Conservation (phyloP, 2,888 invertebrate species). For the Endotricha flammealis region DNA sequence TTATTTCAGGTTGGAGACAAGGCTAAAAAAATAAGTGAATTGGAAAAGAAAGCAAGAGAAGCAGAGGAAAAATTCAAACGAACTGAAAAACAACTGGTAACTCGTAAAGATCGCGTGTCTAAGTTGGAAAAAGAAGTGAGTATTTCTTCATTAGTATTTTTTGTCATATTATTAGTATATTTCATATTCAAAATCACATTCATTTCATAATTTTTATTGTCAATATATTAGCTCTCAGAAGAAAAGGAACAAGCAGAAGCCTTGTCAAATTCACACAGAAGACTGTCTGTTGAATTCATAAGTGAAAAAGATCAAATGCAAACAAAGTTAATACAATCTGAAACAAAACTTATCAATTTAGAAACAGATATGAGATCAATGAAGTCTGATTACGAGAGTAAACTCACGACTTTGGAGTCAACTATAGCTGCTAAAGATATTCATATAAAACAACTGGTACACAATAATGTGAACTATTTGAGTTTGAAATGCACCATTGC, state of each 20-base stretch:
- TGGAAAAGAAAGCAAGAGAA: constrained; percentile 83
- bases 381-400: constrained; percentile 78
- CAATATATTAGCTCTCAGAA: constrained; percentile 61
- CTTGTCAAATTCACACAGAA: constrained; percentile 52
- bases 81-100: constrained; percentile 72
- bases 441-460: constrained; percentile 81
- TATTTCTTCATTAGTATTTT: constrained; percentile 9
- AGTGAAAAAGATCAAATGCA: constrained; percentile 70
- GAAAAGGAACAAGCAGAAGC: constrained; percentile 67
- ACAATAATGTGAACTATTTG: background rate
- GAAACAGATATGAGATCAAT: constrained; percentile 73
- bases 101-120: constrained; percentile 77
- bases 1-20: constrained; percentile 78
- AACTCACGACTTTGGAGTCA: constrained; percentile 78
- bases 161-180: background rate
- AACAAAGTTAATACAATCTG: constrained; percentile 60
- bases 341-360: constrained; percentile 66
- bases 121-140: constrained; percentile 81
- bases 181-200: background rate
- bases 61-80: constrained; percentile 81
- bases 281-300: constrained; percentile 61
- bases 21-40: constrained; percentile 78
- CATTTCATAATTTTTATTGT: background rate
- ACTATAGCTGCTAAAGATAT: constrained; percentile 78
- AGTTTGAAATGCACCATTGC: background rate